A percentile compares a stretch with the other conserved stretches of the same genome.
These are phyloP conservation scores for Strix uralensis DNA, from an alignment of 2,113 vertebrate species.

Conservation along the genomic window DNA sequence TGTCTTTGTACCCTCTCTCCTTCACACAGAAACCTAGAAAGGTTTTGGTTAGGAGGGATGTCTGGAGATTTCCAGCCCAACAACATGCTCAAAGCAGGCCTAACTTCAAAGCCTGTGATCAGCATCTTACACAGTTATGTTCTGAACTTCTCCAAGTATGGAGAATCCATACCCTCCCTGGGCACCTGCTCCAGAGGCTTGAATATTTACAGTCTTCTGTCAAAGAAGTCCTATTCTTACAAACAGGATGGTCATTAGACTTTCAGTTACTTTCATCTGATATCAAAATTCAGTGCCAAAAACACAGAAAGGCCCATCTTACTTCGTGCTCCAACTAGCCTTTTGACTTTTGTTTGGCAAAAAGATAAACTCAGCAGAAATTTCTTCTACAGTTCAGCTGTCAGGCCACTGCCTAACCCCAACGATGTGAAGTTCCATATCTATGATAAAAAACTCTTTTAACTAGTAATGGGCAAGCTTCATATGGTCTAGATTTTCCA, in stretches of 20 bases:
- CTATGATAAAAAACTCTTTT: background rate
- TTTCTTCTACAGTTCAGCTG: background rate
- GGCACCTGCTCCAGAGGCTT: background rate
- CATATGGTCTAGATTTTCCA: background rate
- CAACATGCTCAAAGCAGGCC: background rate
- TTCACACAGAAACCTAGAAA: background rate
- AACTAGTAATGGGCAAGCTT: background rate
- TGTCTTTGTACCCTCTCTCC: background rate
- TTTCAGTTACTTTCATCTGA: background rate
- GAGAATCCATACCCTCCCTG: background rate
- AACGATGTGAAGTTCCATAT: rapidly evolving
- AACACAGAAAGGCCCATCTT: background rate
- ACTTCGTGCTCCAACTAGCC: background rate
- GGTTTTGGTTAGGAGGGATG: background rate
- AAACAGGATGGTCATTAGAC: background rate
- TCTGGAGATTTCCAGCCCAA: background rate
- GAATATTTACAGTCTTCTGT: background rate
- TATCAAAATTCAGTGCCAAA: background rate
- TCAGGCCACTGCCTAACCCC: background rate
- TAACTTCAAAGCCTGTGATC: background rate
- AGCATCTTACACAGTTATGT: background rate
- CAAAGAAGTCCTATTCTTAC: background rate
- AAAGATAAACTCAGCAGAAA: background rate
- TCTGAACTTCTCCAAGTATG: background rate
- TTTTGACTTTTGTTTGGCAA: background rate